Base-by-base conservation (phyloP, 2,797 vertebrate genomes). In the Amniataba percoides region DNA sequence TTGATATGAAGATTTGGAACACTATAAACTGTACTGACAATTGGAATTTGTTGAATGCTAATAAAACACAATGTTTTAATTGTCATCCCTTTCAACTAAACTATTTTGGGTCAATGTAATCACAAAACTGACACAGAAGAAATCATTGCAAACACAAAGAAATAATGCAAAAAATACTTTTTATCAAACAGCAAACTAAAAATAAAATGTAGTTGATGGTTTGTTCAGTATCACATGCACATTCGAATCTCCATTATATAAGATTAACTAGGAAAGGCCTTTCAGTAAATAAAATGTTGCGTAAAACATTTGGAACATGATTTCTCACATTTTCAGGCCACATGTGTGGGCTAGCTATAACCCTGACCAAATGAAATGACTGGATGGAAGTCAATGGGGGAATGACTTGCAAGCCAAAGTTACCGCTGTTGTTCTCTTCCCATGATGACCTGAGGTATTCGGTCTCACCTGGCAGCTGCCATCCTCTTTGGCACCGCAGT, bases 401-500 rank as follows among this genome's bases (percentile, higher is more conserved):
- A 95, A 95, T 95, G 95, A 95, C 94, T 95, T 95, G 95, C 94
- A 95, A 95, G 93, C 95, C 95, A 95, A 95, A 96, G 95, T 95
- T 96, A 96, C 95, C 95, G 95, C 95, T 94, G 95, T 94, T 93
- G 94, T 94, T 95, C 95, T 95, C 92, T 95, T 96, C 90, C 95
- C 95, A 95, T 96, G 95, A 94, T 95, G 95, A 95, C 94, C 95
- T 93, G 95, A 95, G 91, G 95, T 95, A 94, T 95, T 95, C 94
- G 94, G 94, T 95, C 96, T 96, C 95, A 99, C 98, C 97, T 99
- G 95, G 94, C 98, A 99, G 95, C 97, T 99, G 94, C 98, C 98
- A 92, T 99, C 98, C 89, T 99, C 98, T 92, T 99, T 99, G 89
- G 98, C 98, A 86, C 98, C 98, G 89, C 98, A 99, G 95, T 99